phyloP scores from a whole-genome alignment of 2,888 invertebrate genomes.

The Apotomis betuletana region DNA sequence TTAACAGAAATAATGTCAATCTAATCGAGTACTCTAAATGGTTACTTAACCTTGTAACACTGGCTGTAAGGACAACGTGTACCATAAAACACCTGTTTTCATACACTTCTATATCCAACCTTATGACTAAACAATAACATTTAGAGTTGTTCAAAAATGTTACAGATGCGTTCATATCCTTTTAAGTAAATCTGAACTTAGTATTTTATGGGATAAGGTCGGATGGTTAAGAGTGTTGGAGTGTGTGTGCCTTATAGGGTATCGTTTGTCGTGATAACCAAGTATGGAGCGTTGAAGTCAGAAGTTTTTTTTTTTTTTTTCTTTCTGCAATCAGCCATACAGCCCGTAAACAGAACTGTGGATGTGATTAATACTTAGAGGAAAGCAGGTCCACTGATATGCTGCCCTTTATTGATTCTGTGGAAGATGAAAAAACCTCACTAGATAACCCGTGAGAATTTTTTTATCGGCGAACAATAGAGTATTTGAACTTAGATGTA shows the following conservation, averaged over 20 bases:
- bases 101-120: not conserved
- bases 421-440: too few relatives aligned
- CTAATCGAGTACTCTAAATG: slow-evolving; percentile 38
- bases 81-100: slow-evolving; percentile 32
- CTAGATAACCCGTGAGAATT: too few relatives aligned
- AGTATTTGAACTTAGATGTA: too few relatives aligned
- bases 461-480: too few relatives aligned
- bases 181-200: slow-evolving; percentile 15
- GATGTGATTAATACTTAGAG: too few relatives aligned
- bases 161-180: slow-evolving; percentile 21
- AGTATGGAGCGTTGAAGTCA: not conserved
- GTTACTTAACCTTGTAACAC: slow-evolving; percentile 34
- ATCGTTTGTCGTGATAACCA: slow-evolving; percentile 2
- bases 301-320: too few relatives aligned
- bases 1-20: slow-evolving; percentile 37
- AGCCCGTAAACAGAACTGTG: too few relatives aligned
- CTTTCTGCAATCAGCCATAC: not conserved
- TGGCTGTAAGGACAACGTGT: slow-evolving; percentile 25
- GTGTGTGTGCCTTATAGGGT: slow-evolving; percentile 20
- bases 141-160: not conserved
- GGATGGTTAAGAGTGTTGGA: slow-evolving; percentile 5
- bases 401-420: too few relatives aligned
- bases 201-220: slow-evolving; percentile 27
- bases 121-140: not conserved
- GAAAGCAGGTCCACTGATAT: too few relatives aligned